Percentiles rank a stretch among this genome's conserved stretches.
phyloP scores from a whole-genome alignment of 92 coral and sea anemone species.

The Porites lobata region DNA sequence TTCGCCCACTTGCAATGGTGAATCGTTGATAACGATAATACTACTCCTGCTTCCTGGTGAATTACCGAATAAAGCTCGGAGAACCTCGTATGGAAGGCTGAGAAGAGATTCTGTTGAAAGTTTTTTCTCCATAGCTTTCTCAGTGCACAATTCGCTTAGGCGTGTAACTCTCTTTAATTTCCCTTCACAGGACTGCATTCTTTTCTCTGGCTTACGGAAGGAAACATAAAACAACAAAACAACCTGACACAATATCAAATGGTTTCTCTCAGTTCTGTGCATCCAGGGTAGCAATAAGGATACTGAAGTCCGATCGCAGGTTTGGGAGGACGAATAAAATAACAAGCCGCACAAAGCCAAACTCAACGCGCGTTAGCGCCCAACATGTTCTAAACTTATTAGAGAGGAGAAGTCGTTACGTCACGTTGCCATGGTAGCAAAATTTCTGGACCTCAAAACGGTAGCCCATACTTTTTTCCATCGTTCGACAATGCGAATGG shows the following conservation, averaged over 20 bases:
- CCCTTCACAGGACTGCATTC: background rate
- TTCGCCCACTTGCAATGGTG: conserved; percentile 11
- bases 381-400: too few species aligned
- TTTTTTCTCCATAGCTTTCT: background rate
- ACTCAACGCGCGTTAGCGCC: too few species aligned
- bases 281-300: too few species aligned
- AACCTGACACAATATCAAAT: background rate
- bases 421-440: too few species aligned
- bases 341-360: too few species aligned
- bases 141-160: conserved; percentile 5
- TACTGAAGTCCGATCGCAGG: too few species aligned
- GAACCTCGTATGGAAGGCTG: conserved; percentile 14
- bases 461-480: too few species aligned
- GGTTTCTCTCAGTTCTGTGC: too few species aligned
- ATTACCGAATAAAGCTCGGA: conserved; percentile 1
- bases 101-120: conserved; percentile 18
- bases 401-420: too few species aligned
- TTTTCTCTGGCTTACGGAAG: background rate
- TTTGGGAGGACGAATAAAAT: too few species aligned
- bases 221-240: background rate
- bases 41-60: background rate
- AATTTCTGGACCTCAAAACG: too few species aligned
- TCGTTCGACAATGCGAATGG: too few species aligned
- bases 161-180: background rate
- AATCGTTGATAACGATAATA: conserved; percentile 11